phyloP scores from a whole-genome alignment of 2,888 invertebrate genomes.

The Uropetala carovei region DNA sequence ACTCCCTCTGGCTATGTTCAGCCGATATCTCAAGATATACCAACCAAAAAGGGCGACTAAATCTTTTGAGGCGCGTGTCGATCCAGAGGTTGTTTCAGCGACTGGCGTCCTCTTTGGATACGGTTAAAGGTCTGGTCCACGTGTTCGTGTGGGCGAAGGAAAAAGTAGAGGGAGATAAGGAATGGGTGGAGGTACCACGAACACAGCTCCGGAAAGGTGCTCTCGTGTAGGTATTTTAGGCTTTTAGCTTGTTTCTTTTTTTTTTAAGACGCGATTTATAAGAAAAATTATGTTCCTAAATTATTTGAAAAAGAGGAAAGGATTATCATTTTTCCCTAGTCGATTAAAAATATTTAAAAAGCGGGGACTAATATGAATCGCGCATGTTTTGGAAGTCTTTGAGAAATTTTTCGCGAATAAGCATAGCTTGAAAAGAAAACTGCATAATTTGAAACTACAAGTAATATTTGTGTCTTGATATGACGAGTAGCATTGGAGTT shows the following conservation, averaged over 20 bases:
- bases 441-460: no score
- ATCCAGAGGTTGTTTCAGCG: neutral
- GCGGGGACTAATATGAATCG: no score
- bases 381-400: no score
- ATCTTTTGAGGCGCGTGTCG: neutral
- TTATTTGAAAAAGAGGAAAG: neutral
- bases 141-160: conserved; percentile 10
- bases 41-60: neutral
- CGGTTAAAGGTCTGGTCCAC: neutral
- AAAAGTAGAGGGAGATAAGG: no score
- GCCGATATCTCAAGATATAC: neutral
- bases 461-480: no score
- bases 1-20: neutral
- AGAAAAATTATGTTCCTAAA: neutral
- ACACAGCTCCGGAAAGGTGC: neutral
- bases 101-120: neutral
- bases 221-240: neutral
- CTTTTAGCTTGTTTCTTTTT: neutral
- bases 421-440: no score
- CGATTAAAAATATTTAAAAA: no score
- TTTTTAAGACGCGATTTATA: neutral
- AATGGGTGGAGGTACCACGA: no score
- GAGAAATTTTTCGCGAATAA: no score
- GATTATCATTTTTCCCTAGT: no score
- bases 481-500: no score